Base-by-base conservation (phyloP, 2,113 vertebrate species). In the Bambusicola thoracicus region DNA sequence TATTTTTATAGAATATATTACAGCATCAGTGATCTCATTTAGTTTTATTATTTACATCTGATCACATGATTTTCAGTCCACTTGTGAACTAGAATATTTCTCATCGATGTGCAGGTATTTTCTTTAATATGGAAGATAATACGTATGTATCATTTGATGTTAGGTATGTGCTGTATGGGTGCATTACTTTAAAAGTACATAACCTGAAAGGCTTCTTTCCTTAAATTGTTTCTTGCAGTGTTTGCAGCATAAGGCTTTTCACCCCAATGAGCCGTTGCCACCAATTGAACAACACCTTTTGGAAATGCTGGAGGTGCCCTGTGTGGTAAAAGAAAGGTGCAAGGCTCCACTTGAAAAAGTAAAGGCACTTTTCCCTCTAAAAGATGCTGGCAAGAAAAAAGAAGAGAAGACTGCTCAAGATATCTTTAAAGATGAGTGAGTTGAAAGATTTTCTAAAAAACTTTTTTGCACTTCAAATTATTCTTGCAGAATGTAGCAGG, bases 361-460 rank as follows among this genome's bases (percentile, higher is more conserved):
- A 84, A 99, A 98, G 96, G 97, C 88, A 55, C 96, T 97, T 53
- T 99, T 99, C 81, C 98, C 98, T 38, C 98, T 99, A 55, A 98
- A 98, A 46, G 98, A 98, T 94, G 98, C 97, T 89, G 84, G 96
- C 96, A 99, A 98, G 97, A 99, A 97, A 95, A 99, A 99, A 97
- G 98, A 98, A 68, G 97, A 98, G 38, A 98, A 98, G 93, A 99
- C 99, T 44, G 99, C 98, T 53, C 98, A 98, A 90, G 98, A 99
- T 81, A 96, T 99, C 85, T 99, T 99, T 97, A 98, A 98, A 93
- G 98, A 98, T 92, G 98, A 97, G 99, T 99, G 94, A 96, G 97
- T 96, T 89, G 30, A 30, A 90, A 53, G 84, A 73, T 89, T 79
- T 81, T 40, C 11, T 29, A 11, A 29, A 19, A 40, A 58, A 58